Conservation (phyloP, 2,888 invertebrate genomes). For the Drosophila incognita region DNA sequence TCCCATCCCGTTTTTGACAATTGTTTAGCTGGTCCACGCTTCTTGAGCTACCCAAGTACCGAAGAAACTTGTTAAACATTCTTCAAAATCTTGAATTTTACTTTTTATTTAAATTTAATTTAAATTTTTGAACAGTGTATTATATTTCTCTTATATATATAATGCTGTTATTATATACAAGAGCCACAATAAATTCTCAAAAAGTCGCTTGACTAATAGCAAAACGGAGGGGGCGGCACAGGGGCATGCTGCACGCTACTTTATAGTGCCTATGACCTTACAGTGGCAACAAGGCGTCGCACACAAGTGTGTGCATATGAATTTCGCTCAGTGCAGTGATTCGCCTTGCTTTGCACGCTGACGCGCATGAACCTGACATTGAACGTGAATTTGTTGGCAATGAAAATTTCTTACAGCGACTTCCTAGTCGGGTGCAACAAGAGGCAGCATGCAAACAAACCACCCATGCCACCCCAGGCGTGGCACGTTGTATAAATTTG, state of each 20-base stretch:
- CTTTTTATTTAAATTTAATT: not conserved
- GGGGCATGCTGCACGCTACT: not conserved
- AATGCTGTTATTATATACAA: not conserved
- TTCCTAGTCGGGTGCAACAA: constrained; percentile 27
- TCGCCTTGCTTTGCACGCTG: constrained; percentile 49
- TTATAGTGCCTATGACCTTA: constrained; percentile 29
- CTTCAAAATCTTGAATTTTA: not conserved
- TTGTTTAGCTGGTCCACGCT: no score
- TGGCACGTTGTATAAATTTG: constrained; percentile 21
- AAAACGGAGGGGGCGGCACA: no score
- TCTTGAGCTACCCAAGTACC: not conserved
- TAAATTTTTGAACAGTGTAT: not conserved
- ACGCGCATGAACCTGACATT: constrained; percentile 78
- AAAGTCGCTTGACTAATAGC: not conserved
- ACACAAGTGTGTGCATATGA: not conserved
- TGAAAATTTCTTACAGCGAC: constrained; percentile 62
- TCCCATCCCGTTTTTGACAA: no score
- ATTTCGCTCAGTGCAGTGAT: constrained; percentile 8
- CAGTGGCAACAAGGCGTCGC: not conserved
- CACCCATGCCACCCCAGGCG: not conserved
- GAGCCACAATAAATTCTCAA: not conserved
- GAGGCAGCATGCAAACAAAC: not conserved
- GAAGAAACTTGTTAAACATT: not conserved
- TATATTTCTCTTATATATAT: not conserved
- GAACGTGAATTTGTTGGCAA: constrained; percentile 76